Conservation (phyloP, 2,113 vertebrate genomes). For the Xiphophorus couchianus region DNA sequence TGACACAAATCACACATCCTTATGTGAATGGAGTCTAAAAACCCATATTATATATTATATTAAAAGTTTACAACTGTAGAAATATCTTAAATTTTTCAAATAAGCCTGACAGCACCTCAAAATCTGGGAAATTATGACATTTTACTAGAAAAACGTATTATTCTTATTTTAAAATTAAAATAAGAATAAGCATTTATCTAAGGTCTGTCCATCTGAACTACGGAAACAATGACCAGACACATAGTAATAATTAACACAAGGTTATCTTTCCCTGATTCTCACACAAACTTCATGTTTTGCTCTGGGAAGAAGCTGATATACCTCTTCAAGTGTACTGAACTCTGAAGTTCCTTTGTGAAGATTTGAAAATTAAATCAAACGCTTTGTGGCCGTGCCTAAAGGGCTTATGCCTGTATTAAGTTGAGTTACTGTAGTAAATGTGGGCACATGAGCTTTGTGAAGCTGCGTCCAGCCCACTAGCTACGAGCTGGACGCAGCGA, state of each 20-base stretch:
- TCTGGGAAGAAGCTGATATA: constrained; percentile 19
- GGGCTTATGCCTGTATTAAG: background rate
- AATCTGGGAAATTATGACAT: no score
- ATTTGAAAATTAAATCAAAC: constrained; percentile 21
- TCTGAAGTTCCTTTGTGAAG: background rate
- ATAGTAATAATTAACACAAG: constrained; percentile 24
- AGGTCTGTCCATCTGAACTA: constrained; percentile 1
- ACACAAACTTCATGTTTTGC: constrained; percentile 8
- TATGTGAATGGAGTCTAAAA: no score
- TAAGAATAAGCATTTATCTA: background rate
- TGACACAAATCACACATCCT: no score
- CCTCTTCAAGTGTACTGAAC: background rate
- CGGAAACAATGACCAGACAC: constrained; percentile 1
- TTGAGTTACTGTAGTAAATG: constrained; percentile 33
- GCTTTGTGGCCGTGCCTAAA: constrained; percentile 5
- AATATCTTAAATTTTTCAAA: no score
- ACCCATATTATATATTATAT: no score
- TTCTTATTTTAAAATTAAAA: background rate
- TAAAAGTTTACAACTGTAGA: no score
- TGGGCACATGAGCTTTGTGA: constrained; percentile 52
- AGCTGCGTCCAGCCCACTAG: constrained; percentile 45
- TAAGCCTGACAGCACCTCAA: no score
- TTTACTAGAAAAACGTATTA: no score
- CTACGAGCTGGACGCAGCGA: constrained; percentile 53
- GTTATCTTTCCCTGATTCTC: constrained; percentile 6